Base-by-base conservation (phyloP, 2,113 vertebrate genomes). In the Dromaius novaehollandiae region DNA sequence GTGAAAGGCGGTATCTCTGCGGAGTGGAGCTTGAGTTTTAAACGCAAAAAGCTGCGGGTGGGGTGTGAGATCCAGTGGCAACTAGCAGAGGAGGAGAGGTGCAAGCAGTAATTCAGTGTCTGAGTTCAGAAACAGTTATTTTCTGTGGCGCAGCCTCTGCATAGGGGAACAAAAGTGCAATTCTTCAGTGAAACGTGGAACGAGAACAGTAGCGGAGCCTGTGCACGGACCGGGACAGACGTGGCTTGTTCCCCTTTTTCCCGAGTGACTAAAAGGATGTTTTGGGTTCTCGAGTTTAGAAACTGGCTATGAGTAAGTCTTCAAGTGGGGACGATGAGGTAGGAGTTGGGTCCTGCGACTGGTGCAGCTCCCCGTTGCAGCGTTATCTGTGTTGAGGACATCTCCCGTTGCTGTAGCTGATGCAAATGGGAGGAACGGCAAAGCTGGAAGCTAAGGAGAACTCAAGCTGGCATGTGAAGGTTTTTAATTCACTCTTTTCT, bases 141-240 rank as follows among this genome's bases (percentile, higher is more conserved):
- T 82, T 88, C 71, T 77, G 92, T 91, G 82, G 81, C 53, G 60
- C 1, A 13, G 81, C 61, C 90, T 64, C 28, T 73, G 83, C 53
- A 69, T 1, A 4, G 34, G 78, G 82, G 58, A 97, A 94, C 94
- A 96, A 80, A 95, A 95, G 86, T 85, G 58, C 87, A 51, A 89
- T 96, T 96, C 92, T 95, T 95, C 94, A 95, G 94, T 95, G 88
- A 61, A 56, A 36, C 1, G 50, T 61, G 0, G 88, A 77, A 61
- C 74, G 84, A 92, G 89, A 93, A 85, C 81, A 95, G 86, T 85
- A 32, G 73, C 30, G 0, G 40, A 36, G 82, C 19, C 66, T 85
- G 66, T 9, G 53, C 7, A 11, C 1, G 0, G 79, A 19, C 75
- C n/a, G 79, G 89, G 95, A 94, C 91, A 96, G 91, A 93, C 82